These are phyloP conservation scores for Eupithecia subumbrata DNA, from an alignment of 2,888 invertebrate genomes.

Conservation along the genomic window DNA sequence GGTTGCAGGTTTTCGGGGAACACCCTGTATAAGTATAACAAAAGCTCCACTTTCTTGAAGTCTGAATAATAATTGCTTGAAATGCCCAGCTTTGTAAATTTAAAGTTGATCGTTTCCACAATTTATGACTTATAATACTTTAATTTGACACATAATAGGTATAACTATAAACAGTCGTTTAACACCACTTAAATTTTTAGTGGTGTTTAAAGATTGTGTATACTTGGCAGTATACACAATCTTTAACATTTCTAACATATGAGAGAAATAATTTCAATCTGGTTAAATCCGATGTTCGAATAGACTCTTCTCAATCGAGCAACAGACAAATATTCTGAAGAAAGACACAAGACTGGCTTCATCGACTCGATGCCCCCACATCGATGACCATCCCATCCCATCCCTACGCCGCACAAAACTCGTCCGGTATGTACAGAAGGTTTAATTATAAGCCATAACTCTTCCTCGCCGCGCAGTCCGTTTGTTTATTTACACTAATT, in stretches of 20 bases:
- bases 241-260: neutral
- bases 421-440: conserved; percentile 57
- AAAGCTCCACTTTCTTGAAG: neutral
- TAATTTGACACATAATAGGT: too few species aligned
- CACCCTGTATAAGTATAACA: neutral
- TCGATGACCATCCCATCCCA: conserved; percentile 35
- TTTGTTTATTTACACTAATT: conserved; percentile 70
- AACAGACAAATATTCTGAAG: neutral
- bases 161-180: too few species aligned
- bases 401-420: conserved; percentile 44
- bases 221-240: too few species aligned
- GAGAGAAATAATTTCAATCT: neutral
- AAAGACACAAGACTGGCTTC: conserved; percentile 6
- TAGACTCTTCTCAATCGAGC: neutral
- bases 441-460: conserved; percentile 78
- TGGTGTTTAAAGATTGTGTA: neutral
- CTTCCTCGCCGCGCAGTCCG: conserved; percentile 51
- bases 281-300: neutral
- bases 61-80: neutral
- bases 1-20: too few species aligned
- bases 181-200: too few species aligned
- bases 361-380: conserved; percentile 18
- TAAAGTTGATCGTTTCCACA: too few species aligned
- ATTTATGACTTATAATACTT: too few species aligned
- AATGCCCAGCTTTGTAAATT: too few species aligned